Percentiles rank a stretch among this genome's conserved stretches.
Conservation (phyloP, 2,797 vertebrate species). For the Martes flavigula region DNA sequence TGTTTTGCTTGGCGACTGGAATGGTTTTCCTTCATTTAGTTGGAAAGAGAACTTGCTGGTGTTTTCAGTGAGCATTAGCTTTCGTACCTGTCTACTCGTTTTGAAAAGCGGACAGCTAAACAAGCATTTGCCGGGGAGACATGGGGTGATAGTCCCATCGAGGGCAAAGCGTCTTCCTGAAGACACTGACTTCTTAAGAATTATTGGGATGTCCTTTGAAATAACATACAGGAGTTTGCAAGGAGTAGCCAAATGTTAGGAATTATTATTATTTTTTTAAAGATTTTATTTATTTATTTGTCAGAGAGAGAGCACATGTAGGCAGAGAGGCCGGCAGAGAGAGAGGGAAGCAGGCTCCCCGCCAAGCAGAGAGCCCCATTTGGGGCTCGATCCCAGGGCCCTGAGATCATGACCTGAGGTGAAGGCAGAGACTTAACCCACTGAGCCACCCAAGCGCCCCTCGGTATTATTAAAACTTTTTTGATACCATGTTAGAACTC, state of each 20-base stretch:
- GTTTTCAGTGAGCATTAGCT: background rate
- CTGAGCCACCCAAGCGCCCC: background rate
- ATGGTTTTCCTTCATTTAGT: background rate
- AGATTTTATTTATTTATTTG: too few relatives aligned
- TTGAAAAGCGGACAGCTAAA: background rate
- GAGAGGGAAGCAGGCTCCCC: too few relatives aligned
- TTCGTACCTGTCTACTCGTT: background rate
- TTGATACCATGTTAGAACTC: background rate
- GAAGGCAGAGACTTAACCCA: too few relatives aligned
- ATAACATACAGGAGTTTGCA: background rate
- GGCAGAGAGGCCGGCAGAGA: too few relatives aligned
- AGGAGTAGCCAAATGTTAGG: background rate
- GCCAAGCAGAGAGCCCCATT: too few relatives aligned
- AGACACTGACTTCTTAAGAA: constrained; percentile 6
- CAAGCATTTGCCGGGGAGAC: background rate
- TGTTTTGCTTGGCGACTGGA: background rate
- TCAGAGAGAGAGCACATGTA: too few relatives aligned
- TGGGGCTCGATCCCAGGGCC: too few relatives aligned
- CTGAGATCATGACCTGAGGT: too few relatives aligned
- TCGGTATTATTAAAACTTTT: background rate
- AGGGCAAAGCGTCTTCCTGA: constrained; percentile 23
- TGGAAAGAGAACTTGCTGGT: background rate
- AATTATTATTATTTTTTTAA: background rate
- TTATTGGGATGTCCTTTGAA: background rate
- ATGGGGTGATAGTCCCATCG: background rate